Percentiles rank a stretch among this genome's conserved stretches.
Evolutionary conservation across 2,888 invertebrate genomes (phyloP).

Genomic region (Dasypolia templi): DNA sequence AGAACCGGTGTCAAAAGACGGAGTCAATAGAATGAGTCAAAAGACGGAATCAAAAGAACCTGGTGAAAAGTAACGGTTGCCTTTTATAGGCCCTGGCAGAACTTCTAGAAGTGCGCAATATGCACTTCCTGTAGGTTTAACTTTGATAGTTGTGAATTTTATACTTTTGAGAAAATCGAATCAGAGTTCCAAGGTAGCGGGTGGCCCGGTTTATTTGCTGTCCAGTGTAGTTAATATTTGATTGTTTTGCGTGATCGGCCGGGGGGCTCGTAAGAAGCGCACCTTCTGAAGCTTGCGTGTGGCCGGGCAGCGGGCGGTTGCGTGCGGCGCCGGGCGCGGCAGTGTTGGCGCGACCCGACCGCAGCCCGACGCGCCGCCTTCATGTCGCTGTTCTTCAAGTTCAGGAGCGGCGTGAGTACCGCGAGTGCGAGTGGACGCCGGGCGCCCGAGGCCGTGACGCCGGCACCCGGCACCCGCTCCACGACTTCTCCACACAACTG

Average conservation of each 20-base stretch:
- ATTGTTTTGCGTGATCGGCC: too few species aligned
- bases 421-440: slow-evolving; percentile 16
- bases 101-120: too few species aligned
- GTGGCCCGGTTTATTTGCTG: too few species aligned
- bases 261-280: not conserved
- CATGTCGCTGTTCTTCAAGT: slow-evolving; percentile 90
- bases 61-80: too few species aligned
- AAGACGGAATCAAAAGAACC: too few species aligned
- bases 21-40: too few species aligned
- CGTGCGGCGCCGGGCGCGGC: slow-evolving; percentile 66
- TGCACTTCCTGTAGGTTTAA: too few species aligned
- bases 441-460: not conserved
- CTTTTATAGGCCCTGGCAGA: too few species aligned
- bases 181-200: too few species aligned
- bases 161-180: too few species aligned
- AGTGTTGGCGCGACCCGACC: slow-evolving; percentile 75
- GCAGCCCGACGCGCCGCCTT: slow-evolving; percentile 68
- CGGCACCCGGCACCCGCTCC: slow-evolving; percentile 22
- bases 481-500: not conserved
- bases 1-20: too few species aligned
- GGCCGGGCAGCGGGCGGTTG: slow-evolving; percentile 47
- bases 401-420: slow-evolving; percentile 88
- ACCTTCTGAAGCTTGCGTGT: slow-evolving; percentile 18
- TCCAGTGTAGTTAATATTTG: not conserved
- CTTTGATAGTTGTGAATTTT: too few species aligned